Percentiles rank a stretch among this genome's conserved stretches.
Evolutionary conservation across 2,113 vertebrate species (phyloP).

Genomic region (Dasypus novemcinctus): DNA sequence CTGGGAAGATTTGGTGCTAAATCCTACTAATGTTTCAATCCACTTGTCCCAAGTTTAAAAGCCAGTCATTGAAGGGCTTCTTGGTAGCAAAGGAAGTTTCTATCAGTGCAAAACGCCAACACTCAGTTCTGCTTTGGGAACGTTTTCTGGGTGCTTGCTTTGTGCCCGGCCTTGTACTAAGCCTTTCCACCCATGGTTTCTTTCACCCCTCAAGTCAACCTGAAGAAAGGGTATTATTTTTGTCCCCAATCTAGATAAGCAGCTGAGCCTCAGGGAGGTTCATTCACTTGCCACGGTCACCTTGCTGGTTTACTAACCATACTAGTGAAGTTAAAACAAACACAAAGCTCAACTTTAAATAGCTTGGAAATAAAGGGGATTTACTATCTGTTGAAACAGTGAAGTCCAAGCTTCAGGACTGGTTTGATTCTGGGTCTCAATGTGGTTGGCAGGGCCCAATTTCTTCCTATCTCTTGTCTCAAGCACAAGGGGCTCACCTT

Average conservation of each 20-base stretch:
- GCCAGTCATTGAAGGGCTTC: background rate
- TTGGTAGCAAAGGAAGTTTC: constrained; percentile 13
- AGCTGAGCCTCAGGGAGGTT: background rate
- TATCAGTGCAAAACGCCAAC: constrained; percentile 22
- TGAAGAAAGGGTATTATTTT: background rate
- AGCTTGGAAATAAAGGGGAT: background rate
- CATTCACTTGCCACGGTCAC: background rate
- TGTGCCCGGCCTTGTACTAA: background rate
- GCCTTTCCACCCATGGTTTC: background rate
- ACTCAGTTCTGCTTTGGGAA: background rate
- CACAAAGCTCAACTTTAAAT: background rate
- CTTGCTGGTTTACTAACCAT: background rate
- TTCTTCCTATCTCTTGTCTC: background rate
- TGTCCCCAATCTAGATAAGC: background rate
- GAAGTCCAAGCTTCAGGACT: background rate
- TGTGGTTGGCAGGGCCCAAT: background rate
- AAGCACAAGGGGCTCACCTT: background rate
- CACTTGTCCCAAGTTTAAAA: constrained; percentile 20
- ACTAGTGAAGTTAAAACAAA: background rate
- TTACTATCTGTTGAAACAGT: background rate
- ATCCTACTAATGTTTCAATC: constrained; percentile 53
- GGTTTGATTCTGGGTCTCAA: background rate
- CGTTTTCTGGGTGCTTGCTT: background rate
- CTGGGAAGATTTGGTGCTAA: constrained; percentile 5
- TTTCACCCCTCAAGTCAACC: background rate